phyloP scores from a whole-genome alignment of 2,888 invertebrate species.

The Troides oblongomaculatus region DNA sequence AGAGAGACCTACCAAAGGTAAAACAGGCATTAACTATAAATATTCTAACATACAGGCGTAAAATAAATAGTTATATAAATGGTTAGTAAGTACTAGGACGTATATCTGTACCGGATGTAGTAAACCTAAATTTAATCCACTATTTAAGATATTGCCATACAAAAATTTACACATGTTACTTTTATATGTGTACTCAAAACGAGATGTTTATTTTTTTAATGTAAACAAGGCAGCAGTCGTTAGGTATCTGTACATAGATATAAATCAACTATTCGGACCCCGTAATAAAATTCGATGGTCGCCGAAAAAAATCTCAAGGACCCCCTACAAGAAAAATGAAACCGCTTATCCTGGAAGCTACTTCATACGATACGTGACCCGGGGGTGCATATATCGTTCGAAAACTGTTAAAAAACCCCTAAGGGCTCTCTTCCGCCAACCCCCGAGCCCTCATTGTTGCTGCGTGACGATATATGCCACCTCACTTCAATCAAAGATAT shows the following conservation, averaged over 20 bases:
- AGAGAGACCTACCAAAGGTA: too few relatives aligned
- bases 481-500: slow-evolving; percentile 20
- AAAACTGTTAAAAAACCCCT: slow-evolving; percentile 72
- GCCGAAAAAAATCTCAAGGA: slow-evolving; percentile 39
- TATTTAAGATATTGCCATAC: too few relatives aligned
- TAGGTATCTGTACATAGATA: not conserved
- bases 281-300: slow-evolving; percentile 40
- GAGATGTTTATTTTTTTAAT: not conserved
- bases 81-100: too few relatives aligned
- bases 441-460: slow-evolving; percentile 37
- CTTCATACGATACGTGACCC: slow-evolving; percentile 76
- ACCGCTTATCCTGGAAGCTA: slow-evolving; percentile 73
- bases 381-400: slow-evolving; percentile 72
- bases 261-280: not conserved
- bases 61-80: too few relatives aligned
- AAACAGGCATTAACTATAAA: too few relatives aligned
- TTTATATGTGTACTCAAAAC: too few relatives aligned
- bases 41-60: too few relatives aligned
- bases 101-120: too few relatives aligned
- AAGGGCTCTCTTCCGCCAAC: slow-evolving; percentile 48
- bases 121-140: too few relatives aligned
- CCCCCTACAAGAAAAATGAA: slow-evolving; percentile 63
- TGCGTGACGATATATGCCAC: slow-evolving; percentile 27
- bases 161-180: too few relatives aligned
- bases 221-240: not conserved